A percentile compares a stretch with the other conserved stretches of the same genome.
Conservation (phyloP, 1,140 invertebrate genomes). For the Drosophila mauritiana region DNA sequence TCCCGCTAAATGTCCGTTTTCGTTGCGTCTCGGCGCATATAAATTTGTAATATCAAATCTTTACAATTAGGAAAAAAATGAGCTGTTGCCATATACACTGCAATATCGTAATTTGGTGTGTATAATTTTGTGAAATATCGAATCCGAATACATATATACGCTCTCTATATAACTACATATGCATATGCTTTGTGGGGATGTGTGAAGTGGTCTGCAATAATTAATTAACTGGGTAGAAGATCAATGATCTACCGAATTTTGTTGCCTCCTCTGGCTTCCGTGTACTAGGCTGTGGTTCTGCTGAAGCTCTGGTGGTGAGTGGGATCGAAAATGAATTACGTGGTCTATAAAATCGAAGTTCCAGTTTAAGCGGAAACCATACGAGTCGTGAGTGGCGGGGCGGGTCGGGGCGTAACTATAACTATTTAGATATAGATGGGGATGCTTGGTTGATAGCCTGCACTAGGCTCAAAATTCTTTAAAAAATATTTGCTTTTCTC, state of each 20-base stretch:
- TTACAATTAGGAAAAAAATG: conserved; percentile 80
- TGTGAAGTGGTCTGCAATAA: conserved; percentile 5
- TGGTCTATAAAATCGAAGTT: conserved; percentile 7
- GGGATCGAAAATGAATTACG: conserved; percentile 2
- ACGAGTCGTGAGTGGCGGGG: neutral
- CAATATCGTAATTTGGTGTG: conserved; percentile 41
- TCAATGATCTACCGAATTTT: neutral
- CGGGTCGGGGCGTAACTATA: neutral
- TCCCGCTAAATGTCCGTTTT: conserved; percentile 8
- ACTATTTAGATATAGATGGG: conserved; percentile 14
- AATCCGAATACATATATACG: conserved; percentile 58
- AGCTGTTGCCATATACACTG: conserved; percentile 61
- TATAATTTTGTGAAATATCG: conserved; percentile 54
- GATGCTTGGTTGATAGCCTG: conserved; percentile 24
- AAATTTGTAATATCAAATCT: conserved; percentile 81
- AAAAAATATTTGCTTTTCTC: conserved; percentile 58
- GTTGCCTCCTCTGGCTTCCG: conserved; percentile 3
- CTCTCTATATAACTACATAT: conserved; percentile 36
- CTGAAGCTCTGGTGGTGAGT: conserved; percentile 25
- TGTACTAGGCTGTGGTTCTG: neutral
- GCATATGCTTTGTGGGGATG: conserved; percentile 14
- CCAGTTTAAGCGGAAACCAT: conserved; percentile 24
- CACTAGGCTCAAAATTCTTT: conserved; percentile 52
- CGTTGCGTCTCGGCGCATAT: conserved; percentile 63
- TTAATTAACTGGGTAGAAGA: neutral